Evolutionary conservation across 1,140 invertebrate species (phyloP).

Genomic region (Mamestra configurata): DNA sequence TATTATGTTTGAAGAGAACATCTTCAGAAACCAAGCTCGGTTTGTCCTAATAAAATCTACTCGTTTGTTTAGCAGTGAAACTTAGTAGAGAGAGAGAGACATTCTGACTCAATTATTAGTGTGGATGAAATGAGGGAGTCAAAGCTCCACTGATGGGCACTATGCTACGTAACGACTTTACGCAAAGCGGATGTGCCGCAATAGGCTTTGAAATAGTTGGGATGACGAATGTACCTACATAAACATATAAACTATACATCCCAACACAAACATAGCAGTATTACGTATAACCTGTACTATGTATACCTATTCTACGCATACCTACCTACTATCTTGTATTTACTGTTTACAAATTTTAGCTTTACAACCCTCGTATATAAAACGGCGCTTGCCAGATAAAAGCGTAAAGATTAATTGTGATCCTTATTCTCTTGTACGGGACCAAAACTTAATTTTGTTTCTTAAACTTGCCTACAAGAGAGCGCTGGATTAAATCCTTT

Average conservation of each 20-base stretch:
- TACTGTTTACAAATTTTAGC: background rate
- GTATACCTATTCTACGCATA: background rate
- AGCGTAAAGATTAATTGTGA: slow-evolving; percentile 77
- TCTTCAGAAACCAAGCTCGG: no score
- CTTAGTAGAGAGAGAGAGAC: background rate
- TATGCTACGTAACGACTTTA: background rate
- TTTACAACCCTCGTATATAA: slow-evolving; percentile 22
- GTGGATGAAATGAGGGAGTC: background rate
- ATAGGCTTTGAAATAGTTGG: background rate
- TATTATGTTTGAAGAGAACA: no score
- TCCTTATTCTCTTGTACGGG: slow-evolving; percentile 67
- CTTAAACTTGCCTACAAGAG: slow-evolving; percentile 72
- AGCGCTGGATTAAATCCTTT: slow-evolving; percentile 70
- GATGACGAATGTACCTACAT: slow-evolving; percentile 5
- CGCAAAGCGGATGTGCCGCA: background rate
- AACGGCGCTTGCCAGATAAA: slow-evolving; percentile 53
- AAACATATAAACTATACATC: background rate
- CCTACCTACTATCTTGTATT: background rate
- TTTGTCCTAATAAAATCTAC: no score
- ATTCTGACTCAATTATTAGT: background rate
- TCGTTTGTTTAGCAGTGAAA: no score
- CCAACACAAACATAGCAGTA: background rate
- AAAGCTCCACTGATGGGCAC: background rate
- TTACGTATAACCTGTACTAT: background rate
- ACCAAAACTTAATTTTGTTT: slow-evolving; percentile 78